Evolutionary conservation across 2,113 vertebrate genomes (phyloP).

Genomic region (Hirundichthys speculiger): DNA sequence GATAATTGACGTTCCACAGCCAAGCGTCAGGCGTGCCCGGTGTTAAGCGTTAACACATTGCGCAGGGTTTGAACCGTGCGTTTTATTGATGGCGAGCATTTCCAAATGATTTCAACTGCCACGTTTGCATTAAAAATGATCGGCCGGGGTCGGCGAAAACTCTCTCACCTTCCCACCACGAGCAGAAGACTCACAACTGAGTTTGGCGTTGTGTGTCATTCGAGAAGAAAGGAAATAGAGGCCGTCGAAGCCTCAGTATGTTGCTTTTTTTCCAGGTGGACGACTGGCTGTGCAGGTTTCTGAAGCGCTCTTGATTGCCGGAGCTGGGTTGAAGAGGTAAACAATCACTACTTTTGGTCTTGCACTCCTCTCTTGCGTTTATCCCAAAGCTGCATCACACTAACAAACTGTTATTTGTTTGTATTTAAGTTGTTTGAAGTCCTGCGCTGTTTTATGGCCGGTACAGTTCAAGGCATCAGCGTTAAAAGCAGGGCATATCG

Average conservation of each 20-base stretch:
- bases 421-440: too few species aligned
- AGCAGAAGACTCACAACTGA: background rate
- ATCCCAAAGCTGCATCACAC: background rate
- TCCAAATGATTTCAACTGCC: background rate
- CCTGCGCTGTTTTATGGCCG: background rate
- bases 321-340: too few species aligned
- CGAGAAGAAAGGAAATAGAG: background rate
- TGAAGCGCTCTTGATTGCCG: background rate
- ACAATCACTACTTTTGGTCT: too few species aligned
- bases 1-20: too few species aligned
- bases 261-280: background rate
- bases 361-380: too few species aligned
- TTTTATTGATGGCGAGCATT: too few species aligned
- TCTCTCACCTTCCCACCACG: background rate
- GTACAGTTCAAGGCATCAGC: constrained; percentile 1
- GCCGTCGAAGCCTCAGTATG: background rate
- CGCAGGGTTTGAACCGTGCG: too few species aligned
- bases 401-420: background rate
- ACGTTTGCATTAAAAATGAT: background rate
- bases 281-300: background rate
- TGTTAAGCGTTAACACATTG: too few species aligned
- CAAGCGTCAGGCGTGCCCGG: too few species aligned
- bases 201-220: background rate
- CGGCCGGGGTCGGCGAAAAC: background rate
- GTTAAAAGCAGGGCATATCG: constrained; percentile 30